A percentile compares a stretch with the other conserved stretches of the same genome.
Evolutionary conservation across 2,888 invertebrate genomes (phyloP).

Genomic region (Nomada hirtipes): DNA sequence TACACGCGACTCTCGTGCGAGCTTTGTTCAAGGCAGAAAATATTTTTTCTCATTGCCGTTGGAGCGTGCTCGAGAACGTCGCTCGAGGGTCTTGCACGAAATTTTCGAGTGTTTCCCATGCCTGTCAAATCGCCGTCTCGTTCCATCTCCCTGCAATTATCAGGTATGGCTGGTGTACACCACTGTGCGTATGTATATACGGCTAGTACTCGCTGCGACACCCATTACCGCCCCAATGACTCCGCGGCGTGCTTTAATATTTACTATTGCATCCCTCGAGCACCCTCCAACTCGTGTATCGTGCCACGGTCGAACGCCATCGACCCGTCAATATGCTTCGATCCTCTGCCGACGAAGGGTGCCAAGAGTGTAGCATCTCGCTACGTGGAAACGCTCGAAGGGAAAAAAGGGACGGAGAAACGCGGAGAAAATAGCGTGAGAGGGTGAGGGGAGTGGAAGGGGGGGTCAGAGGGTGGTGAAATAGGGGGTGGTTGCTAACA

Average conservation of each 20-base stretch:
- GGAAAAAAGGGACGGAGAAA: conserved; percentile 10
- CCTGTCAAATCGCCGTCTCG: conserved; percentile 71
- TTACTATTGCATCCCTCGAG: conserved; percentile 77
- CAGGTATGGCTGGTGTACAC: conserved; percentile 45
- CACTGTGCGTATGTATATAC: conserved; percentile 15
- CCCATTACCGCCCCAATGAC: conserved; percentile 76
- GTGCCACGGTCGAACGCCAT: conserved; percentile 77
- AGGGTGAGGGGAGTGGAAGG: not conserved
- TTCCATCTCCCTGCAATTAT: conserved; percentile 52
- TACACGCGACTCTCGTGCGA: conserved; percentile 52
- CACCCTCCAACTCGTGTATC: conserved; percentile 75
- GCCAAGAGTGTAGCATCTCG: conserved; percentile 65
- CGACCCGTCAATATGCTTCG: conserved; percentile 81
- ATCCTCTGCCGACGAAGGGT: conserved; percentile 72
- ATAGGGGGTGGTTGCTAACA: conserved; percentile 60
- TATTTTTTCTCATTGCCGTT: conserved; percentile 54
- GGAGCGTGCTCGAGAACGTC: conserved; percentile 59
- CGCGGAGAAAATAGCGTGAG: conserved; percentile 17
- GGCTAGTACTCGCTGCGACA: conserved; percentile 70
- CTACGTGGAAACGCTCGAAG: conserved; percentile 54
- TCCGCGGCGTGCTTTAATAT: conserved; percentile 75
- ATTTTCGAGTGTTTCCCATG: conserved; percentile 82
- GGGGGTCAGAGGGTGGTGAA: conserved; percentile 11
- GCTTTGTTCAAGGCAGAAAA: conserved; percentile 57
- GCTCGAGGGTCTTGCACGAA: conserved; percentile 67